Base-by-base conservation (phyloP, 1,140 invertebrate genomes). In the Asobara japonica region DNA sequence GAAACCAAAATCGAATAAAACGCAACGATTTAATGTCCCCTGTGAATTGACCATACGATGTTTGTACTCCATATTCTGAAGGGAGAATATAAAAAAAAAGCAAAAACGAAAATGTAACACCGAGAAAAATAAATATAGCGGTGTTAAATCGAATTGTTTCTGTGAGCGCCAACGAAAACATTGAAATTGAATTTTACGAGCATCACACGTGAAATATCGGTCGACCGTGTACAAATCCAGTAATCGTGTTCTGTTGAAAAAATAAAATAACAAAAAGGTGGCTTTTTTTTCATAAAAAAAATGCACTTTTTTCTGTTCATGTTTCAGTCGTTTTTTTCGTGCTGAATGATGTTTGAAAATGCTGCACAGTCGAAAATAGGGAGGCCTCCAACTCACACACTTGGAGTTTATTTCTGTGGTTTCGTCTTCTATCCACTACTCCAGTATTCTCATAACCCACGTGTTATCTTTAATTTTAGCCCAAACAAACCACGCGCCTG, bases 171-270 rank as follows among this genome's bases (percentile, higher is more conserved):
- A 45, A 56, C 51, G 25, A 56, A 56, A 56, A 56, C 51, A 56
- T 56, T 56, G 51, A 56, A 56, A 56, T 56, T 56, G 20, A 56
- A 56, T 56, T 56, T 56, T 56, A 56, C 51, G 51, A 56, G 51
- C 51, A 56, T 56, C 51, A 56, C 51, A 56, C 51, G 51, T 56
- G 51, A 56, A 56, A 56, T 27, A 27, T 22, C 51, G 51, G 51
- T 56, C 51, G 22, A 27, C 51, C 51, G 51, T 22, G 51, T 56
- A 56, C 22, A 27, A 56, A 25, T 56, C 22, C 22, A 56, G 51
- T 56, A 56, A 56, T 56, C 51, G 4, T 27, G 22, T 56, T n/a
- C 22, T 25, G 7, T 56, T 10, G 51, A 56, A 56, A 56, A 51
- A 56, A 36, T 5, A 36, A 36, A 36, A n/a, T n/a, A n/a, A n/a